These are phyloP conservation scores for Aphidius ervi DNA, from an alignment of 1,140 invertebrate genomes.

Conservation along the genomic window DNA sequence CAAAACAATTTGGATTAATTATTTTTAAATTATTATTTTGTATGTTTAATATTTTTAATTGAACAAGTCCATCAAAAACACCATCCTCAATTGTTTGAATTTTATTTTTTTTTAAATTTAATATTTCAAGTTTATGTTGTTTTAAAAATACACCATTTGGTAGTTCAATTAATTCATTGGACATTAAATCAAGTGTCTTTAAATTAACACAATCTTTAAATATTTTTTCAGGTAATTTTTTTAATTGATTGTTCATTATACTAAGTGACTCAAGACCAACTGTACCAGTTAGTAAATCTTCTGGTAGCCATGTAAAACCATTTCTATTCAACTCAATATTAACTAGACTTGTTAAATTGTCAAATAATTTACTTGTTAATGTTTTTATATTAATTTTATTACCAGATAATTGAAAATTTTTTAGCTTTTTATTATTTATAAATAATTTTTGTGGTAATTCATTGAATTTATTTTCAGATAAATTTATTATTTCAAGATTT, in stretches of 20 bases:
- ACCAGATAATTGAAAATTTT: slow-evolving; percentile 35
- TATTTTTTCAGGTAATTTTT: slow-evolving; percentile 52
- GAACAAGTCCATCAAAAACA: slow-evolving; percentile 51
- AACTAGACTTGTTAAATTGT: slow-evolving; percentile 54
- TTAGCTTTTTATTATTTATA: slow-evolving; percentile 20
- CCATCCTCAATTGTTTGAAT: slow-evolving; percentile 47
- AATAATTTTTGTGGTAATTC: slow-evolving; percentile 59
- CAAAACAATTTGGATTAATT: slow-evolving; percentile 48
- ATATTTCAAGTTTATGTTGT: slow-evolving; percentile 49
- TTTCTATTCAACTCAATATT: slow-evolving; percentile 53
- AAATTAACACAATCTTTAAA: slow-evolving; percentile 53
- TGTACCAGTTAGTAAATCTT: slow-evolving; percentile 58
- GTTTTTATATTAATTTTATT: slow-evolving; percentile 51
- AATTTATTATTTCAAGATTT: slow-evolving; percentile 57
- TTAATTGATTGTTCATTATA: slow-evolving; percentile 57
- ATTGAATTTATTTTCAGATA: slow-evolving; percentile 58
- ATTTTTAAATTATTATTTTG: slow-evolving; percentile 37
- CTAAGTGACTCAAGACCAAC: slow-evolving; percentile 54
- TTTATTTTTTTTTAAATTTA: slow-evolving; percentile 55
- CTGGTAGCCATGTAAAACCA: slow-evolving; percentile 54
- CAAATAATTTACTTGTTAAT: slow-evolving; percentile 56
- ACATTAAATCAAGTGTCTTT: too few relatives aligned
- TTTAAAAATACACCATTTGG: background rate
- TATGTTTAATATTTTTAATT: slow-evolving; percentile 52
- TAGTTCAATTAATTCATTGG: slow-evolving; percentile 42